A percentile compares a stretch with the other conserved stretches of the same genome.
phyloP scores from a whole-genome alignment of 2,797 vertebrate genomes.

The Graptemys geographica region DNA sequence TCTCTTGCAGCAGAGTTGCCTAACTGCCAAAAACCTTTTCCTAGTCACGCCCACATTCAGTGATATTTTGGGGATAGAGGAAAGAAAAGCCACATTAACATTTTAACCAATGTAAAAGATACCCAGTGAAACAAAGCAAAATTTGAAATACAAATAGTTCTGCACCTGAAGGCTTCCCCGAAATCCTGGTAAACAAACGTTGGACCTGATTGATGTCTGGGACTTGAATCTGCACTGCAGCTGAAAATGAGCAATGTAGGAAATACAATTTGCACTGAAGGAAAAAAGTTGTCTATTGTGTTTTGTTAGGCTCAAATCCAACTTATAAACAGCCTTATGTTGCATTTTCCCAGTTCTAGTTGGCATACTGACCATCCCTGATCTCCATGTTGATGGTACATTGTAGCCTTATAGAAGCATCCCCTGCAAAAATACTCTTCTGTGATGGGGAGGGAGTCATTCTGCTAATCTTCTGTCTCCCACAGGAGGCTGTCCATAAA shows the following conservation, averaged over 20 bases:
- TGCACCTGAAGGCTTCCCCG: conserved; percentile 61
- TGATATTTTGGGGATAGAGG: not conserved
- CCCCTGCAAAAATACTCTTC: not conserved
- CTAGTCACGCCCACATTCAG: not conserved
- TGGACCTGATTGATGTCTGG: conserved; percentile 70
- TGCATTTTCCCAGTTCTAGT: rapidly evolving
- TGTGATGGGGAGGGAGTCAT: rapidly evolving
- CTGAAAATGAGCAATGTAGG: conserved; percentile 55
- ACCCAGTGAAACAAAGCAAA: conserved; percentile 57
- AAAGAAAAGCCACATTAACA: not conserved
- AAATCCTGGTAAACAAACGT: conserved; percentile 63
- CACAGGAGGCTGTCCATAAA: not conserved
- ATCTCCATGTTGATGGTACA: rapidly evolving
- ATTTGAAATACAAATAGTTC: conserved; percentile 65
- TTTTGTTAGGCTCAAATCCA: conserved; percentile 36
- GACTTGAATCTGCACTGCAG: conserved; percentile 64
- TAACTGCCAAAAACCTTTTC: not conserved
- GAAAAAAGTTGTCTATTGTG: conserved; percentile 43
- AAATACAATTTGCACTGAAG: conserved; percentile 53
- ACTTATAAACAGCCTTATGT: conserved; percentile 46
- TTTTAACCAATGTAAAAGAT: conserved; percentile 46
- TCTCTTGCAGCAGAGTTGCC: not conserved
- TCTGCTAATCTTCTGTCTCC: not conserved
- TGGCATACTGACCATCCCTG: rapidly evolving
- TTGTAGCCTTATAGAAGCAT: not conserved